Conservation (phyloP, 2,113 vertebrate species). For the Oostethus manadensis region DNA sequence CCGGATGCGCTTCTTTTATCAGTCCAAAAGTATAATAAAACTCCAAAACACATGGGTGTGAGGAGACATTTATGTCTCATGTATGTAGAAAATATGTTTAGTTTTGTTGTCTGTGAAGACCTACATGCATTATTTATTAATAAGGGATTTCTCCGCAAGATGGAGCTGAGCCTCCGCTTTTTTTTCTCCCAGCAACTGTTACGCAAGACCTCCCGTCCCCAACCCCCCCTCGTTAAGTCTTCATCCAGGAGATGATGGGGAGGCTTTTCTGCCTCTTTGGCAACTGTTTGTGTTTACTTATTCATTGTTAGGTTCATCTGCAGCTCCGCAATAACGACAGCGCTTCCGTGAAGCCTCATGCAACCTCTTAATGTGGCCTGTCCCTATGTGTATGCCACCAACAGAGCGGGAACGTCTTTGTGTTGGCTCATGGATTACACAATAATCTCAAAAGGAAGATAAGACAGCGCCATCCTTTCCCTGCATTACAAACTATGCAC, state of each 20-base stretch:
- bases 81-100: not conserved
- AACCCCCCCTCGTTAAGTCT: conserved; percentile 10
- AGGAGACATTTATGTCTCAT: no score
- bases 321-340: conserved; percentile 20
- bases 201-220: conserved; percentile 26
- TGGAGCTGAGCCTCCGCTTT: no score
- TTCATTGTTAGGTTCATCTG: conserved; percentile 44
- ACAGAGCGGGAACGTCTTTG: no score
- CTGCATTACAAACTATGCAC: no score
- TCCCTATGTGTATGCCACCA: not conserved
- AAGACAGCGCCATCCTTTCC: no score
- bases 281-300: conserved; percentile 39
- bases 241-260: conserved; percentile 28
- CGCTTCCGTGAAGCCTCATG: not conserved
- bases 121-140: conserved; percentile 23
- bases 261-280: conserved; percentile 11
- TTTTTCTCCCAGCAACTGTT: conserved; percentile 38
- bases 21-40: no score
- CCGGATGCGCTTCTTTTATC: no score
- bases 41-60: no score
- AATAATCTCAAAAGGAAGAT: no score
- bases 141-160: conserved; percentile 13
- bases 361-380: not conserved
- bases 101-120: not conserved
- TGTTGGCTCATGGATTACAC: no score